phyloP scores from a whole-genome alignment of 1,140 invertebrate genomes.

The Anagrus nilaparvatae region DNA sequence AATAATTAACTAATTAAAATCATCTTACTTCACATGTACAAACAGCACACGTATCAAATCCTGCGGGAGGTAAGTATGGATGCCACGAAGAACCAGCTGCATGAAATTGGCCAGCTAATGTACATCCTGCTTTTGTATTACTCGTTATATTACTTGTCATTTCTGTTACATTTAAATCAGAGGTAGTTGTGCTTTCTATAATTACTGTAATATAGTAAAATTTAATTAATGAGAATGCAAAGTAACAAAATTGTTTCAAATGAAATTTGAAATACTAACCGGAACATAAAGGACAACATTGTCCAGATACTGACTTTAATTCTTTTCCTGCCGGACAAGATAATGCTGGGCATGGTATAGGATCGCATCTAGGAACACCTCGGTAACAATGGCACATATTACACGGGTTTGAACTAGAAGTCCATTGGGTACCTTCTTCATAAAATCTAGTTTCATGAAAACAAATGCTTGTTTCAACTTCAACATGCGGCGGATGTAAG shows the following conservation, averaged over 20 bases:
- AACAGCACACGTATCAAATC: slow-evolving; percentile 77
- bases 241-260: neutral
- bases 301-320: slow-evolving; percentile 46
- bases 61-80: slow-evolving; percentile 80
- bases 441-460: slow-evolving; percentile 62
- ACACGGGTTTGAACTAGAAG: slow-evolving; percentile 61
- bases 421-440: slow-evolving; percentile 81
- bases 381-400: slow-evolving; percentile 75
- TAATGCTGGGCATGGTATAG: slow-evolving; percentile 63
- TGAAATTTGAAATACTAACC: slow-evolving; percentile 41
- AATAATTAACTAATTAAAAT: too few relatives aligned
- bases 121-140: slow-evolving; percentile 53
- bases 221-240: slow-evolving; percentile 8
- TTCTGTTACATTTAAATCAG: neutral
- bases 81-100: slow-evolving; percentile 73
- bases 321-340: slow-evolving; percentile 44
- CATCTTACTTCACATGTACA: slow-evolving; percentile 61
- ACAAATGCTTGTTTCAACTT: slow-evolving; percentile 45
- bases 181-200: too few relatives aligned
- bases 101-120: slow-evolving; percentile 72
- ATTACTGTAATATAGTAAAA: too few relatives aligned
- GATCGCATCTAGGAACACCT: slow-evolving; percentile 67
- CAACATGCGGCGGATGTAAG: slow-evolving; percentile 35
- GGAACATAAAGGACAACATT: slow-evolving; percentile 75
- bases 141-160: slow-evolving; percentile 41